A percentile compares a stretch with the other conserved stretches of the same genome.
Conservation (phyloP, 2,113 vertebrate genomes). For the Anser cygnoides region DNA sequence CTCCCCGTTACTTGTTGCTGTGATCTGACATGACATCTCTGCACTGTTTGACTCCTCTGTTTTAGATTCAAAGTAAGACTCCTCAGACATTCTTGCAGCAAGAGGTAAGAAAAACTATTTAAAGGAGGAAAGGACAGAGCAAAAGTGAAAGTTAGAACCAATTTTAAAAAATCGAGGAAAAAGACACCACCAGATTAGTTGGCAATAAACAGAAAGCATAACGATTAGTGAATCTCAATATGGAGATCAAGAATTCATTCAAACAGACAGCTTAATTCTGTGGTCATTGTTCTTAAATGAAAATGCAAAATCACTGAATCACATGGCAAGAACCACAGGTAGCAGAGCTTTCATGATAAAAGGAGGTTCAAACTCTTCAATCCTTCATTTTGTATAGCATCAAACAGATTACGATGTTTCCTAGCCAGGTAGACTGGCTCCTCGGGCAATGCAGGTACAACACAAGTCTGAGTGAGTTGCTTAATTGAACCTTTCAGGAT, state of each 20-base stretch:
- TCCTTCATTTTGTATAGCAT: conserved; percentile 29
- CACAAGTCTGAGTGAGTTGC: neutral
- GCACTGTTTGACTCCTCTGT: conserved; percentile 93
- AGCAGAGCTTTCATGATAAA: conserved; percentile 52
- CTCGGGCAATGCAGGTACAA: neutral
- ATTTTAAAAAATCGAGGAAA: conserved; percentile 75
- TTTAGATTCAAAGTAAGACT: conserved; percentile 94
- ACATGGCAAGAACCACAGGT: conserved; percentile 47
- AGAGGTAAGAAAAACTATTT: conserved; percentile 90
- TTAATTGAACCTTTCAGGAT: conserved; percentile 45
- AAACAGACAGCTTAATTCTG: conserved; percentile 4
- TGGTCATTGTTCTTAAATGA: conserved; percentile 32
- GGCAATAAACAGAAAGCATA: conserved; percentile 72
- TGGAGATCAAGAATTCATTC: conserved; percentile 48
- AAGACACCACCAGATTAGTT: conserved; percentile 79
- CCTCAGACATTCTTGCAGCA: conserved; percentile 90
- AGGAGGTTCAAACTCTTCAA: conserved; percentile 49
- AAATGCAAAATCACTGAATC: conserved; percentile 57
- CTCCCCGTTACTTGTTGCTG: conserved; percentile 88
- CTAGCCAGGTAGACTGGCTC: conserved; percentile 27
- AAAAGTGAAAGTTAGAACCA: conserved; percentile 83
- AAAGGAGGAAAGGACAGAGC: conserved; percentile 81
- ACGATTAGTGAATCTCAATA: conserved; percentile 73
- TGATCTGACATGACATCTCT: conserved; percentile 93
- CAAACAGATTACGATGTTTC: conserved; percentile 18